Base-by-base conservation (phyloP, 1,140 invertebrate species). In the Ylistrum balloti region DNA sequence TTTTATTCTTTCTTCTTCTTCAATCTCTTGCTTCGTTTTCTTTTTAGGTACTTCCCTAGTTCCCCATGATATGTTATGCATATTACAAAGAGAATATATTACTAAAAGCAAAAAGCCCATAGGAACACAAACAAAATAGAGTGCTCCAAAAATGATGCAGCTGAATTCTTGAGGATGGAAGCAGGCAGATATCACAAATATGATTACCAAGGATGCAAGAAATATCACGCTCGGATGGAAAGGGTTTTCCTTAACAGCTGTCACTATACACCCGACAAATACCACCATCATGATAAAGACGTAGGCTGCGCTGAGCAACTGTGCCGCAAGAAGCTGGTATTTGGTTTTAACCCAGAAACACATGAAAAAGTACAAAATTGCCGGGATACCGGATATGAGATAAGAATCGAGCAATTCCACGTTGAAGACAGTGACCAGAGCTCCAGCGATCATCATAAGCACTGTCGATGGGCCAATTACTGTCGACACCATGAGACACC, bases 381-480 rank as follows among this genome's bases (percentile, higher is more conserved):
- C 96, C 0, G 97, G 97, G 13, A 96, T 91, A 0, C 96, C 88
- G 85, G 97, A 96, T 35, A 96, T 93, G 0, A 97, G 95, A 38
- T 96, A 96, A 89, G 93, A 90, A 0, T 85, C 74, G 0, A 91
- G 10, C 33, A 96, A 95, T 33, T 96, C 95, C 9, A 97, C 94
- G 13, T 96, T 95, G 92, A 97, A 97, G 0, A 97, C 97, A 20
- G 97, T 96, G 7, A 96, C 95, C 48, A 97, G 96, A 22, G 97
- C 97, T 41, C 92, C 93, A 35, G 94, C 91, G n/a, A 94, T 94
- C 94, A 94, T 94, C 88, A 97, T 96, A 88, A 97, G 97, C 86
- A 97, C 97, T 0, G 97, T 97, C 33, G 97, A 97, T 9, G 97
- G 97, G 38, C 97, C 97, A 3, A 97, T 94, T 89, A 94, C 88